Evolutionary conservation across 2,113 vertebrate genomes (phyloP), one percentile per base, ranked within the genome.

Genomic region (Takifugu bimaculatus): DNA sequence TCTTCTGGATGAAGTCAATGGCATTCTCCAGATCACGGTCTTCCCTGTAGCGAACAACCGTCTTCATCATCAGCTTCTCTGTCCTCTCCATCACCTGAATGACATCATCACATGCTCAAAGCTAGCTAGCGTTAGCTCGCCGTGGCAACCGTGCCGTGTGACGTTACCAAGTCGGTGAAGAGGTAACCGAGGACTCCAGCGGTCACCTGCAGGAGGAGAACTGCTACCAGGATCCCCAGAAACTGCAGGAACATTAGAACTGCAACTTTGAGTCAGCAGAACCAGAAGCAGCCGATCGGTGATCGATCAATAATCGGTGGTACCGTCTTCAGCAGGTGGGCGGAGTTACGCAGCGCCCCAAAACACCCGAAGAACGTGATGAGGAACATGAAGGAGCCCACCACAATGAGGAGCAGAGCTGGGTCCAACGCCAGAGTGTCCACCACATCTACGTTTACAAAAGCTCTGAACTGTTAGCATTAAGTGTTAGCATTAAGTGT

Each of bases 1-100:
- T 93, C 84, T 91, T 93, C 85, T 93, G 92, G 28, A 93, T 65
- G 60, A 91, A 93, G 80, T 94, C 90, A 12, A 93, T 92, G 66
- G 89, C 84, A 63, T 94, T 93, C 69, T 94, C 91, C 78, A 93
- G 79, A 70, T 93, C 92, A 25, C 66, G 70, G 73, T 93, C 92
- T 49, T 93, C 91, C 57, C 92, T 84, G 75, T 94, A 94, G 13
- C 51, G 79, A 11, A 81, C 54, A 1, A 81, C 27, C 2, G 88
- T 85, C 65, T 81, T 91, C 74, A 82, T 83, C 87, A 63, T 74
- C 11, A 93, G 75, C 72, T 50, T 67, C 49, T 90, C 86, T 5
- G 90, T 91, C 72, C 90, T 88, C 52, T 83, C 82, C 68, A 78
- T 28, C 58, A 89, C 88, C 92, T 93, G 54, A 13, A 44, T 1